These are phyloP conservation scores for Bilobella aurantiaca DNA, from an alignment of 1,140 invertebrate genomes.

Conservation along the genomic window DNA sequence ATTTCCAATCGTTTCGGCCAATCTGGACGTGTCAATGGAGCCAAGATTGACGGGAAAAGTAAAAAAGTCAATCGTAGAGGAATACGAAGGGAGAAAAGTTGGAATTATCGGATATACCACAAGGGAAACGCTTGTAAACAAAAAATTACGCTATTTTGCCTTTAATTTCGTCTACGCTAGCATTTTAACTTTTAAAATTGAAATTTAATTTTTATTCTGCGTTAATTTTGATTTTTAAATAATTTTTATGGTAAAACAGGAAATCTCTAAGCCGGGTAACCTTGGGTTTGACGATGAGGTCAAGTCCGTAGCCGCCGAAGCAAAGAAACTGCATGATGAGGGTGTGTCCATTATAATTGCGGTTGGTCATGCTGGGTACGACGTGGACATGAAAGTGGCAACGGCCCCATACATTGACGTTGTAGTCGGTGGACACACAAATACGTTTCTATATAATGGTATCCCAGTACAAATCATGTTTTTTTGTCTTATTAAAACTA, in stretches of 20 bases:
- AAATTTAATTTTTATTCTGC: not conserved
- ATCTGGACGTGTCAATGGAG: conserved; percentile 59
- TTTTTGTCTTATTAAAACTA: not conserved
- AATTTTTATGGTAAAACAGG: too few relatives aligned
- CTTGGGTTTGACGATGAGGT: not conserved
- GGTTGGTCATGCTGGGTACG: conserved; percentile 76
- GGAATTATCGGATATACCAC: conserved; percentile 84
- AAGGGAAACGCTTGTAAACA: conserved; percentile 64
- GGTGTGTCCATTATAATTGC: conserved; percentile 56
- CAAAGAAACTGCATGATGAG: conserved; percentile 45
- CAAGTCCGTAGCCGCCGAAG: conserved; percentile 55
- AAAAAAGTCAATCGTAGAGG: conserved; percentile 55
- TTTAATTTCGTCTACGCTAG: too few relatives aligned
- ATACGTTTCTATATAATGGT: conserved; percentile 74
- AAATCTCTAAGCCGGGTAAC: conserved; percentile 1
- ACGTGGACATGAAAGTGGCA: conserved; percentile 65
- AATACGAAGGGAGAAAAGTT: conserved; percentile 52
- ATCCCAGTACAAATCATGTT: not conserved
- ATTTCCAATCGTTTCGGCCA: conserved; percentile 65
- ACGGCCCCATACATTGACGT: conserved; percentile 69
- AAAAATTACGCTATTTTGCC: too few relatives aligned
- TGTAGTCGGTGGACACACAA: conserved; percentile 76
- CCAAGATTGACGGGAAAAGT: conserved; percentile 48
- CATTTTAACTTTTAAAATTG: not conserved
- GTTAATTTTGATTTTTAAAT: not conserved